A percentile compares a stretch with the other conserved stretches of the same genome.
Evolutionary conservation across 2,888 invertebrate genomes (phyloP).

Genomic region (Megamerina dolium): DNA sequence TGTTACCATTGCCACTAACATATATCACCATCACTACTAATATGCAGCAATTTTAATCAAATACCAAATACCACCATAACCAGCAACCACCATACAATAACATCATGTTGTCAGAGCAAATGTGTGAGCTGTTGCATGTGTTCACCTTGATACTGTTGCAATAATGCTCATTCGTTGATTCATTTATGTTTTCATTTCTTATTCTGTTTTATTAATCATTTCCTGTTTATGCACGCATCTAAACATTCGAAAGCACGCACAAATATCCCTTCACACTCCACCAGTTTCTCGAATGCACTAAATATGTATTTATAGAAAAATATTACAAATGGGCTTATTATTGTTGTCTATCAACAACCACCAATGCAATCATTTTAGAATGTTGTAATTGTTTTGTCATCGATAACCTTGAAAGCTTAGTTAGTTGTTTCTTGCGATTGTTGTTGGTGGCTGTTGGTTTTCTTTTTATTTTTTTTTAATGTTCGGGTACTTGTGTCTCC

Average conservation of each 20-base stretch:
- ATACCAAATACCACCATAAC: no score
- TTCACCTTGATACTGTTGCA: slow-evolving; percentile 3
- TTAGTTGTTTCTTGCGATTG: slow-evolving; percentile 4
- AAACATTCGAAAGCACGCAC: slow-evolving; percentile 3
- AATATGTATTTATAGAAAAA: neutral
- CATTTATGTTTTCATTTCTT: neutral
- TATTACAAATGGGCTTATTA: neutral
- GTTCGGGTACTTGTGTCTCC: slow-evolving; percentile 5
- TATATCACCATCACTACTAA: no score
- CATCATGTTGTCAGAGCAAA: no score
- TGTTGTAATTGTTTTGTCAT: slow-evolving; percentile 13
- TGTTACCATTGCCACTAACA: no score
- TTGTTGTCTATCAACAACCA: neutral
- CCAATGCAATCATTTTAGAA: neutral
- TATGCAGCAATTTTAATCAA: no score
- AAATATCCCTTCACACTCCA: neutral
- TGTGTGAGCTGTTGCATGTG: no score
- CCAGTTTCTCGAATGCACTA: neutral
- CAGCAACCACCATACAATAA: no score
- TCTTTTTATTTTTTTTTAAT: slow-evolving; percentile 1
- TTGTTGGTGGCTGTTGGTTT: slow-evolving; percentile 5
- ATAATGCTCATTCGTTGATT: slow-evolving; percentile 2
- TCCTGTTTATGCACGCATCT: slow-evolving; percentile 9
- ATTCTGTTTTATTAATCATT: slow-evolving; percentile 14
- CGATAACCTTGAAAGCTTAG: slow-evolving; percentile 17